Evolutionary conservation across 1,140 invertebrate genomes (phyloP), one percentile per base, ranked within the genome.

Genomic region (Psilanteris sp.): DNA sequence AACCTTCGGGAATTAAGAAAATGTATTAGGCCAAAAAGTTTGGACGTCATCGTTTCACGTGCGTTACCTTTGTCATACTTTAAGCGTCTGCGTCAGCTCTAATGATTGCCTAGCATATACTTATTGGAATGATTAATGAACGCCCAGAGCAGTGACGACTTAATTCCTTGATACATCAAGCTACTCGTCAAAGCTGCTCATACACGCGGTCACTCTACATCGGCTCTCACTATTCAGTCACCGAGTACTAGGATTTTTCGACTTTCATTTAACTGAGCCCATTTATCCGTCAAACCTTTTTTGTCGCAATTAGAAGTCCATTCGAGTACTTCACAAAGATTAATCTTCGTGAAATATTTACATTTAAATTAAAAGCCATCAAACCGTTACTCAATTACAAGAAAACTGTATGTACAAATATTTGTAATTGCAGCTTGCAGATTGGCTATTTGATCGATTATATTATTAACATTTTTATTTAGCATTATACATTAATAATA

Each of bases 121-220:
- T 83, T 80, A 81, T 81, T 74, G 48, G 10, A 37, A 52, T 85
- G 83, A 86, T 82, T 83, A 82, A 85, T 80, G 83, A 82, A 64
- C 57, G 48, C 43, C 39, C 39, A 76, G 52, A 71, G 57, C 15
- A 54, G 46, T 74, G 73, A 84, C 83, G 81, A 79, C 80, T 85
- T 82, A 84, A 85, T 84, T 73, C 72, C 74, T 77, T 71, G 80
- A 83, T 79, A 62, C 54, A 54, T 66, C 36, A 66, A 46, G 52
- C 50, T 48, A 70, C 64, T 70, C 59, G 61, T 70, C 57, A 50
- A 41, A 55, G 44, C 26, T 32, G 13, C 8, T 39, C 43, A 18
- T 4, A n/a, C 24, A 34, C 48, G 46, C 11, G 37, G 67, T 71
- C 48, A 70, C 36, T 52, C 29, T 14, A 18, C 44, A 55, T 66